Evolutionary conservation across 2,113 vertebrate genomes (phyloP).

Genomic region (Channa argus): DNA sequence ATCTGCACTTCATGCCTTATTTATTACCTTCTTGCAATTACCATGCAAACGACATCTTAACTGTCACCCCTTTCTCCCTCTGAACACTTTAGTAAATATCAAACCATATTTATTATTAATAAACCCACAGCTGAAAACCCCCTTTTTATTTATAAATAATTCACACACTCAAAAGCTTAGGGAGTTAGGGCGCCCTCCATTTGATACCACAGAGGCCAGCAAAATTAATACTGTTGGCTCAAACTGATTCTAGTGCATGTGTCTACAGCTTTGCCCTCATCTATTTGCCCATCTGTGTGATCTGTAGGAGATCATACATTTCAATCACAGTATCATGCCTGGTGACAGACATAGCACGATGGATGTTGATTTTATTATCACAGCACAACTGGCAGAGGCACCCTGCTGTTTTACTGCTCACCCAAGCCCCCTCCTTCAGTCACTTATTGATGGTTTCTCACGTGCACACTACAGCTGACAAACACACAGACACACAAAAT

Average conservation of each 20-base stretch:
- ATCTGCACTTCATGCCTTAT: slow-evolving; percentile 83
- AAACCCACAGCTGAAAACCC: slow-evolving; percentile 76
- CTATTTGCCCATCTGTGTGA: slow-evolving; percentile 72
- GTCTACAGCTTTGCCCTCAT: slow-evolving; percentile 57
- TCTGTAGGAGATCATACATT: slow-evolving; percentile 69
- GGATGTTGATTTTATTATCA: slow-evolving; percentile 78
- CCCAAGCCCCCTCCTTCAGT: slow-evolving; percentile 53
- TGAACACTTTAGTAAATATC: slow-evolving; percentile 88
- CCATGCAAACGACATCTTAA: slow-evolving; percentile 83
- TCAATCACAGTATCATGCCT: slow-evolving; percentile 66
- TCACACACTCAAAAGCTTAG: slow-evolving; percentile 75
- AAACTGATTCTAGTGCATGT: slow-evolving; percentile 48
- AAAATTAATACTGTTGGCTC: slow-evolving; percentile 77
- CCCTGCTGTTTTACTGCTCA: slow-evolving; percentile 72
- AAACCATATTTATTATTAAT: slow-evolving; percentile 86
- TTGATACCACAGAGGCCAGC: slow-evolving; percentile 68
- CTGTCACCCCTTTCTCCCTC: slow-evolving; percentile 78
- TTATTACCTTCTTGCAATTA: slow-evolving; percentile 82
- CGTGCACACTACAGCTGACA: slow-evolving; percentile 1
- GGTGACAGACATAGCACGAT: slow-evolving; percentile 74
- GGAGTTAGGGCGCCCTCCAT: slow-evolving; percentile 71
- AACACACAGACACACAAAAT: slow-evolving; percentile 17
- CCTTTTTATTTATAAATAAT: slow-evolving; percentile 80
- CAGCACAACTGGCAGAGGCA: slow-evolving; percentile 70
- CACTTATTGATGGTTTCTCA: slow-evolving; percentile 64